Conservation (phyloP, 35 echinoderm and acorn worm genomes). For the Ophiothrix spiculata region DNA sequence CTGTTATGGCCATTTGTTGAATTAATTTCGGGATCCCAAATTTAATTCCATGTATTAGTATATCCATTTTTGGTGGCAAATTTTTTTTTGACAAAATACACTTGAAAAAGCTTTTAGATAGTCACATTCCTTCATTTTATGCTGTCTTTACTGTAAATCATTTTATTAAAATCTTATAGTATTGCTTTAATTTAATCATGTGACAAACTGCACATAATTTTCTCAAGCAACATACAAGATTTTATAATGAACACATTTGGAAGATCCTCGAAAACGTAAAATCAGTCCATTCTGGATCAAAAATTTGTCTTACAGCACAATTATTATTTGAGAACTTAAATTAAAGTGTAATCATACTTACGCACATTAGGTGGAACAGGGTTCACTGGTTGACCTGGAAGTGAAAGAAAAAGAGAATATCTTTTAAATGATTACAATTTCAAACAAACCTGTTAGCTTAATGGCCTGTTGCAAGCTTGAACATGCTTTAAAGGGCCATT, state of each 20-base stretch:
- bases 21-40: no score
- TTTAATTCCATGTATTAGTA: no score
- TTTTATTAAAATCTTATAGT: no score
- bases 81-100: no score
- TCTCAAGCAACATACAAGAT: no score
- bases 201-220: no score
- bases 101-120: no score
- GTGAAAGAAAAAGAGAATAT: background rate
- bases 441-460: background rate
- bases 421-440: background rate
- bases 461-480: background rate
- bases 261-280: background rate
- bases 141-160: no score
- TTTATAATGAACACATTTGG: background rate
- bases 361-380: conserved; percentile 45
- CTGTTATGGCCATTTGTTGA: no score
- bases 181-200: no score
- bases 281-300: background rate
- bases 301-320: background rate
- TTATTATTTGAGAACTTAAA: background rate
- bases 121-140: no score
- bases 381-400: conserved; percentile 45
- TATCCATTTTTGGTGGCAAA: no score
- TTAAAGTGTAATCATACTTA: conserved; percentile 26
- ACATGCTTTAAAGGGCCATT: background rate